Evolutionary conservation across 2,797 vertebrate species (phyloP), one percentile per base, ranked within the genome.

Genomic region (Setipinna tenuifilis): DNA sequence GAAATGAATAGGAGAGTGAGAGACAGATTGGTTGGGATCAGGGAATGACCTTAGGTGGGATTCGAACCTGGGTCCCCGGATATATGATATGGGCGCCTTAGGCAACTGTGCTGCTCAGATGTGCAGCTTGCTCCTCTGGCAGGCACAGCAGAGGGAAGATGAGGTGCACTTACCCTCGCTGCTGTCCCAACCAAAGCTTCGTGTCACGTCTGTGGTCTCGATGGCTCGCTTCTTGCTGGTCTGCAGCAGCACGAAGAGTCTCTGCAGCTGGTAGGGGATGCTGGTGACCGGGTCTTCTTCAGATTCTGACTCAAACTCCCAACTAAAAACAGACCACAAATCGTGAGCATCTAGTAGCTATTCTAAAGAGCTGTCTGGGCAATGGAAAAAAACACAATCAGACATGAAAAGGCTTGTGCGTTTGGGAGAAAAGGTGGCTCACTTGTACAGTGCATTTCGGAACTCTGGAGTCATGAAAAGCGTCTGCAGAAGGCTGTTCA

Each of bases 401-500:
- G 61, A 75, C 31, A 44, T 78, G 17, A 78, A 78, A 44, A 9
- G 28, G 14, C 71, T 44, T 7, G 17, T 41, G 71, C 71, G 19
- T 78, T 11, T 35, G 35, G 0, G 2, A 61, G 14, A 0, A 1
- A 6, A 28, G 16, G 16, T 9, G 86, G 91, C 97, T 98, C 94
- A 99, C 98, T 97, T 99, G 95, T 99, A 99, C n/a, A 99, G 96
- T 0, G 98, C 98, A 92, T 99, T 99, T 93, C 98, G 97, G 95
- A 99, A 99, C 93, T 99, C 98, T 0, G 98, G 98, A 85, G 98
- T 99, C 98, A 99, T 99, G 92, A 96, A 99, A 90, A 99, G 96
- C 0, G 98, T 99, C 94, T 99, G 98, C 48, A 99, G 94, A 88
- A 99, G 97, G 94, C 98, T 99, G 95, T 99, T 99, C 94, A 99